Base-by-base conservation (phyloP, 2,888 invertebrate genomes). In the Buathra laborator region DNA sequence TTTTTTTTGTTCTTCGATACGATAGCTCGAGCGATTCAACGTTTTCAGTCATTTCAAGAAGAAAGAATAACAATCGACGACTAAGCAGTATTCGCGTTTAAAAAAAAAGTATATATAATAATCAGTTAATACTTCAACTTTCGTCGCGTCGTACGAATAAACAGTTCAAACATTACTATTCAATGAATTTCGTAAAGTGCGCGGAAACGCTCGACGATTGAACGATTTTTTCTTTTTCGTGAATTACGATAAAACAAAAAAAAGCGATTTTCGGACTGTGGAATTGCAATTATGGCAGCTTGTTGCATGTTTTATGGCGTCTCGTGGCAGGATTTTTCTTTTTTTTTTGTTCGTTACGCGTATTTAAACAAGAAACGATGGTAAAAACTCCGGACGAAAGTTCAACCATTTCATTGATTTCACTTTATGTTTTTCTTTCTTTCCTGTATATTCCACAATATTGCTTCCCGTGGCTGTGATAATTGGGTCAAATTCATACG, bases 381-480 rank as follows among this genome's bases (percentile, higher is more conserved):
- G 71, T 59, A 9, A 78, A 56, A 29, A 5, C 48, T 24, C 44
- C 32, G 29, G 37, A 62, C 62, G 62, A 2, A 67, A 67, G 37
- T 43, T 66, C 43, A 46, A 67, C 24, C 6, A 53, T 71, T 43
- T 48, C 51, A 48, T 79, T 64, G 32, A 66, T 75, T 32, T 67
- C 59, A n/a, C 72, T 32, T 51, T 37, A 75, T 75, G 48, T 71
- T 56, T 76, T 51, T 67, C 16, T 66, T 48, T 56, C n/a, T 43
- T 53, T 70, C 64, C 51, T 59, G 66, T 87, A 48, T 88, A 82
- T 88, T 90, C 79, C 89, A 91, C 90, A 91, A 91, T 92, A 92
- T 93, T 93, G 93, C 93, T 93, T 93, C 92, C 92, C 90, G 90
- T 93, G 93, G 92, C 93, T 93, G 93, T 93, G 93, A 93, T 92